Evolutionary conservation across 1,140 invertebrate genomes (phyloP), one percentile per base, ranked within the genome.

Genomic region (Apis florea): DNA sequence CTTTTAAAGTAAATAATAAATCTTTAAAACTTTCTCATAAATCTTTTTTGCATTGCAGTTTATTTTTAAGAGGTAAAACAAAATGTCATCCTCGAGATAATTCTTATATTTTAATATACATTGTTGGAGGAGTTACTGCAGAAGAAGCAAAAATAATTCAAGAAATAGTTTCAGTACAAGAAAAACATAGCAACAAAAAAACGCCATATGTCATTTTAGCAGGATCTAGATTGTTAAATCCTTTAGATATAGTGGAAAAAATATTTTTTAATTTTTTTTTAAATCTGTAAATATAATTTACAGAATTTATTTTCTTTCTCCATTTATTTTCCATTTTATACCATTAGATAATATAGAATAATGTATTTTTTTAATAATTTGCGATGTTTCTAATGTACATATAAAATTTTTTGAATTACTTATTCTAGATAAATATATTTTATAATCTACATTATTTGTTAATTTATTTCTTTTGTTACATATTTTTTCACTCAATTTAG

Each of bases 71-170:
- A 77, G 90, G 91, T 51, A 91, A 91, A 83, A 79, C 85, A 19
- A 92, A 90, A 78, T 92, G 93, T 72, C 94, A 95, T 86, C 95
- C 95, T 9, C 85, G 94, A 5, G 94, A 95, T 83, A 95, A 95
- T 88, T 90, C 93, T 0, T 94, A 93, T 49, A 93, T 95, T 68
- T 94, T 96, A 53, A 90, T 96, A 47, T 95, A 94, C 80, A 91
- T 96, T 49, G 87, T 96, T 6, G 95, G 95, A 12, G 95, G 95
- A n/a, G 91, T 95, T 21, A 95, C 95, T 2, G 93, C 94, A 0
- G 95, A 95, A 82, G 95, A 96, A 88, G 88, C 90, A 24, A 92
- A 89, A 86, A 89, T 90, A 67, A 76, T 93, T 49, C 86, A 92
- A 54, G 90, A 93, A 51, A 81, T 91, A 26, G 75, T 84, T 53